Evolutionary conservation across 2,888 invertebrate species (phyloP).

Genomic region (Chloromyia formosa): DNA sequence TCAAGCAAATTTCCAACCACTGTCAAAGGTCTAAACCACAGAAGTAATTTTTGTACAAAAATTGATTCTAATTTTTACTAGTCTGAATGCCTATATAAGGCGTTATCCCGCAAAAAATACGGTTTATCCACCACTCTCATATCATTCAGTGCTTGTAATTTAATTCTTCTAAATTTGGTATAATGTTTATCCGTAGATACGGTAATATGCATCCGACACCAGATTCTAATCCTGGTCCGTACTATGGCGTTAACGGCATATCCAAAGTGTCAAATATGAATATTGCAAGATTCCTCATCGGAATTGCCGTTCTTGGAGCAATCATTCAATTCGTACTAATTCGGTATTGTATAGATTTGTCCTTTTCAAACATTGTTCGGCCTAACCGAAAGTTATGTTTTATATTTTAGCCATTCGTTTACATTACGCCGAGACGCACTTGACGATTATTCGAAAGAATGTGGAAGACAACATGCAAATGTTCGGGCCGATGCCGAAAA

Average conservation of each 20-base stretch:
- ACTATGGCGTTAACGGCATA: slow-evolving; percentile 72
- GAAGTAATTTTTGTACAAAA: no score
- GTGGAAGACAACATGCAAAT: slow-evolving; percentile 66
- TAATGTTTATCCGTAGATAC: no score
- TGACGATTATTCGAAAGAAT: slow-evolving; percentile 65
- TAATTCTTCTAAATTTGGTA: no score
- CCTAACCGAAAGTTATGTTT: not conserved
- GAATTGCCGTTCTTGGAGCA: slow-evolving; percentile 69
- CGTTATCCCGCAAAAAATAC: no score
- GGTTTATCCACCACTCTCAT: no score
- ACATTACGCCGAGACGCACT: slow-evolving; percentile 64
- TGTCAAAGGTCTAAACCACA: no score
- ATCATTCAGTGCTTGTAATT: no score
- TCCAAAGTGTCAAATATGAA: slow-evolving; percentile 70
- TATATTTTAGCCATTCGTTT: slow-evolving; percentile 69
- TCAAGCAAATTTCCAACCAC: no score
- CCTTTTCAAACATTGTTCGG: not conserved
- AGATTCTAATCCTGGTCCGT: slow-evolving; percentile 62
- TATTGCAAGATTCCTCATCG: slow-evolving; percentile 68
- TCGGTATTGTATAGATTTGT: slow-evolving; percentile 65
- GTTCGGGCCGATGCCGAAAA: slow-evolving; percentile 66
- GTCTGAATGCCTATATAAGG: no score
- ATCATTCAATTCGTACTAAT: slow-evolving; percentile 70
- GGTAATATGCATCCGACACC: slow-evolving; percentile 40
- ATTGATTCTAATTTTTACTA: no score